Base-by-base conservation (phyloP, 2,113 vertebrate genomes). In the Gnathonemus echidnorhynchus region DNA sequence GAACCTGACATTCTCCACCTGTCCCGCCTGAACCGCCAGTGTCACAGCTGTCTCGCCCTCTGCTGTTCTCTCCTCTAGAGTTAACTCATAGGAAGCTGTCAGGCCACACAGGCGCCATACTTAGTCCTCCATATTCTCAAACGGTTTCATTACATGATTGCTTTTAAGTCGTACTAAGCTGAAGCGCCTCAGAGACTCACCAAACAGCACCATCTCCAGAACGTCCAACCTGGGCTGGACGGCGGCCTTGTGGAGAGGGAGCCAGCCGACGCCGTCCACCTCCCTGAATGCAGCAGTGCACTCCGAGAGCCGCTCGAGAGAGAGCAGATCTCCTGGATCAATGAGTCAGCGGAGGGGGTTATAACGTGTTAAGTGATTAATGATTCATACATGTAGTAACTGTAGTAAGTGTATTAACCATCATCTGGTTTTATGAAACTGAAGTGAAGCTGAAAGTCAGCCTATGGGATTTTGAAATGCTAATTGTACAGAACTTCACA, bases 1-100 rank as follows among this genome's bases (percentile, higher is more conserved):
- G 0, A 91, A 93, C 89, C 15, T 94, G 53, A 96, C 95, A 6
- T 97, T 97, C 92, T 95, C 93, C 89, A 93, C 92, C 84, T 94
- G 93, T 24, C 94, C 94, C 24, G 95, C 93, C 93, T 95, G 96
- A 21, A 95, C 92, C 48, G 97, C 96, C 93, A 97, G 94, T 7
- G 95, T 97, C 91, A 98, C 94, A 0, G 96, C 91, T 45, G 95
- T 97, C 94, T 98, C 97, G 89, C 96, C 96, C 45, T 94, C 95
- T 21, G 88, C 90, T 0, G 96, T 97, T 93, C 95, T 97, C 92
- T 97, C 96, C 91, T 97, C 96, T 94, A 96, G 96, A 6, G 92
- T 92, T 56, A 95, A 87, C 90, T 96, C 94, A 74, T 94, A 95
- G 90, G 95, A 95, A 24, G 95, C 96, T 96, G 93, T 77, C 91